Conservation (phyloP, 1,140 invertebrate species). For the Triops cancriformis region DNA sequence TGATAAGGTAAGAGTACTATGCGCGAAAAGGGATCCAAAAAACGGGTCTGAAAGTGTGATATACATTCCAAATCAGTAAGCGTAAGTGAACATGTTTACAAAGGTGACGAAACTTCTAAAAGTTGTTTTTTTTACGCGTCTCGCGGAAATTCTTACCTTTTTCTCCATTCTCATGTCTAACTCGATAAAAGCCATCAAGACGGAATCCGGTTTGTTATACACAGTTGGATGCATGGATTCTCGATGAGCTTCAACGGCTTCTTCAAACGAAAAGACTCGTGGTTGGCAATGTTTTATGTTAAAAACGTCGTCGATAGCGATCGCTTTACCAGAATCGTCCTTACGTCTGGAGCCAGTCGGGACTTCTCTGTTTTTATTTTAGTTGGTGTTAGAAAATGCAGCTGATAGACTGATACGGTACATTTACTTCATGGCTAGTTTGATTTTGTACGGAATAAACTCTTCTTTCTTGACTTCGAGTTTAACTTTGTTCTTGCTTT, state of each 20-base stretch:
- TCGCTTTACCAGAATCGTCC: conserved; percentile 49
- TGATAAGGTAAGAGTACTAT: conserved; percentile 25
- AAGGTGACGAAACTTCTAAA: background rate
- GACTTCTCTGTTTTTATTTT: background rate
- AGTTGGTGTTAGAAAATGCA: background rate
- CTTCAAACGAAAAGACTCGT: conserved; percentile 54
- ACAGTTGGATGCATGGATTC: conserved; percentile 68
- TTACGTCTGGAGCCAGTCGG: conserved; percentile 16
- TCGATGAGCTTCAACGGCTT: conserved; percentile 61
- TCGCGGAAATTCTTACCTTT: conserved; percentile 36
- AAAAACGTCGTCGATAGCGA: conserved; percentile 58
- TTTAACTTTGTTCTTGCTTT: conserved; percentile 56
- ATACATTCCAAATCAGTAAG: too few relatives aligned
- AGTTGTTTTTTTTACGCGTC: too few relatives aligned
- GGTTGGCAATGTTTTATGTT: conserved; percentile 49
- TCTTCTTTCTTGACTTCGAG: conserved; percentile 47
- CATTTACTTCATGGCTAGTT: conserved; percentile 11
- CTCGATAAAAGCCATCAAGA: conserved; percentile 56
- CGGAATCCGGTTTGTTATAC: conserved; percentile 57
- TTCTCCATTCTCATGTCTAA: conserved; percentile 58
- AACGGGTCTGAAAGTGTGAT: background rate
- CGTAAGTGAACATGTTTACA: background rate
- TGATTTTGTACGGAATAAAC: conserved; percentile 26
- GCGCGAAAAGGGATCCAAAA: background rate
- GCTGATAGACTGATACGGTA: background rate